Conservation (phyloP, 2,113 vertebrate genomes). For the Bos javanicus region DNA sequence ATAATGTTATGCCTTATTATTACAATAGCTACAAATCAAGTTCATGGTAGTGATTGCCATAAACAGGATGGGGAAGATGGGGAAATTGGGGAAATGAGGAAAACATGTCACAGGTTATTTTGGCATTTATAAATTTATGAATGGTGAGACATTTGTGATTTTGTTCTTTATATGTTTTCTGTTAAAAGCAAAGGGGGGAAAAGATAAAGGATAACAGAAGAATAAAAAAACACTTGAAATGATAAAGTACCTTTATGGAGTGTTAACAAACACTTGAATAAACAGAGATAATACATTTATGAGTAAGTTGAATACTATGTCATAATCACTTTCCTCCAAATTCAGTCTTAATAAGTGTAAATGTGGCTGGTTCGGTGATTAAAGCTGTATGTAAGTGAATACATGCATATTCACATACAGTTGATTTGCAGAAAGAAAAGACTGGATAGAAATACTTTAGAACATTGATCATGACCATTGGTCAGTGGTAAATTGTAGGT, state of each 20-base stretch:
- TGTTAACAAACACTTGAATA: background rate
- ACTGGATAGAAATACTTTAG: background rate
- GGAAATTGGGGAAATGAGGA: background rate
- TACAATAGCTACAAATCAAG: background rate
- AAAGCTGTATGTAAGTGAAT: background rate
- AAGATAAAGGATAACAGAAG: background rate
- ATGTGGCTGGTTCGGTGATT: background rate
- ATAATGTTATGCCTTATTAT: background rate
- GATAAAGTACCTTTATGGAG: background rate
- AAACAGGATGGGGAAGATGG: background rate
- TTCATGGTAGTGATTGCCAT: background rate
- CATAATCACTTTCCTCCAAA: background rate
- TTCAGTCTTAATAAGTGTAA: background rate
- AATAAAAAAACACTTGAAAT: background rate
- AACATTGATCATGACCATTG: background rate
- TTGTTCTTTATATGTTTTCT: conserved; percentile 5
- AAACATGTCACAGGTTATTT: background rate
- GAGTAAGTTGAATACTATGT: background rate
- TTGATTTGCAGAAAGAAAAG: background rate
- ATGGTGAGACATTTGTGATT: background rate
- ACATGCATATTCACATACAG: background rate
- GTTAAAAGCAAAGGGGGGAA: background rate
- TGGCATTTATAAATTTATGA: background rate
- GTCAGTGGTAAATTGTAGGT: background rate
- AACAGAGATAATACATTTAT: background rate